A percentile compares a stretch with the other conserved stretches of the same genome.
Conservation (phyloP, 2,888 invertebrate species). For the Nematopogon swammerdamellus region DNA sequence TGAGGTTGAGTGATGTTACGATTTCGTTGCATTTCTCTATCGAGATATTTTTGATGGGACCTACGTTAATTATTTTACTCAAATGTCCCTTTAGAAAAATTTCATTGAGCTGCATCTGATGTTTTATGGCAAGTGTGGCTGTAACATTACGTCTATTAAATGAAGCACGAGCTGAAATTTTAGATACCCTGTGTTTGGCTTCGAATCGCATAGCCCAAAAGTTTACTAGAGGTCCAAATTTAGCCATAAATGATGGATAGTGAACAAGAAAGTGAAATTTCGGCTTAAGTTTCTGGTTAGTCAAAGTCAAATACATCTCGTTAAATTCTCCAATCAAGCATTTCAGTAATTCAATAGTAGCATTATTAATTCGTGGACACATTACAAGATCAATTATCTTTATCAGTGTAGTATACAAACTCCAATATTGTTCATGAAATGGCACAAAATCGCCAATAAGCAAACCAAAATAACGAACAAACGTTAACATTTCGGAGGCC, state of each 20-base stretch:
- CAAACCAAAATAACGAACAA: conserved; percentile 1
- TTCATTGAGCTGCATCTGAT: conserved; percentile 8
- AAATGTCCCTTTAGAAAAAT: conserved; percentile 3
- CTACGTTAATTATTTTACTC: too few relatives aligned
- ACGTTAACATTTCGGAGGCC: neutral
- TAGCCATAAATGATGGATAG: neutral
- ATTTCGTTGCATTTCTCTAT: neutral
- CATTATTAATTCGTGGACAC: neutral
- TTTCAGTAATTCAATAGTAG: neutral
- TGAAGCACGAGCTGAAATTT: conserved; percentile 9
- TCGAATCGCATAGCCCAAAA: conserved; percentile 3
- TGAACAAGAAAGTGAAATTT: neutral
- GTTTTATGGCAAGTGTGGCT: conserved; percentile 7
- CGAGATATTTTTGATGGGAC: too few relatives aligned
- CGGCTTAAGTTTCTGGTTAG: too few relatives aligned
- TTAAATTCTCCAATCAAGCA: neutral
- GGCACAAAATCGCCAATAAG: neutral
- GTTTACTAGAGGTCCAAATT: conserved; percentile 1
- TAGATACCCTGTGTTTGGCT: conserved; percentile 7
- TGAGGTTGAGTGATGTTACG: neutral
- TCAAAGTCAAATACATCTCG: neutral
- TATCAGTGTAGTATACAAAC: neutral
- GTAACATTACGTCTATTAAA: conserved; percentile 8
- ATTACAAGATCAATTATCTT: neutral
- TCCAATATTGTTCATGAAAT: neutral